A percentile compares a stretch with the other conserved stretches of the same genome.
Evolutionary conservation across 2,888 invertebrate species (phyloP).

Genomic region (Hypercompe scribonia): DNA sequence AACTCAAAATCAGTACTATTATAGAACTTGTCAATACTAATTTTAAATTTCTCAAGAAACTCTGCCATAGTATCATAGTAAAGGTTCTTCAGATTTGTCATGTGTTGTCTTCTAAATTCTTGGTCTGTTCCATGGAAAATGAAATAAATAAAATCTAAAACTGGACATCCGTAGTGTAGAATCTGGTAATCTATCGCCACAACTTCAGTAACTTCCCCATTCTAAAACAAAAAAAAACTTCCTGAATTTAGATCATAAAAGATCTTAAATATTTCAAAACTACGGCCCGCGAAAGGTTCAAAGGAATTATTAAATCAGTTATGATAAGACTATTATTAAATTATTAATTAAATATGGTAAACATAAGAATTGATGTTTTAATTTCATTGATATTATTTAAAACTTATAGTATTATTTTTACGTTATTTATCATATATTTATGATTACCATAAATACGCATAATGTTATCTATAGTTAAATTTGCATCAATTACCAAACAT

Average conservation of each 20-base stretch:
- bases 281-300: not conserved
- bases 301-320: not conserved
- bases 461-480: no score
- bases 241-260: not conserved
- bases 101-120: conserved; percentile 61
- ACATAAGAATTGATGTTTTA: no score
- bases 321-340: not conserved
- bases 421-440: no score
- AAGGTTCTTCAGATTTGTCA: conserved; percentile 57
- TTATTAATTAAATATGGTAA: not conserved
- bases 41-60: conserved; percentile 58
- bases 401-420: no score
- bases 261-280: not conserved
- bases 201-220: conserved; percentile 58
- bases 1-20: conserved; percentile 59
- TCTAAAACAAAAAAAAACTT: conserved; percentile 48
- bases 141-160: conserved; percentile 66
- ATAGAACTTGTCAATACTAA: conserved; percentile 57
- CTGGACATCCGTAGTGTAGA: conserved; percentile 61
- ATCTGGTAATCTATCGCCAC: conserved; percentile 67
- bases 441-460: no score
- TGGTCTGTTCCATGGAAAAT: conserved; percentile 64
- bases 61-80: conserved; percentile 58
- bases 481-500: no score
- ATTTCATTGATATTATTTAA: no score